These are phyloP conservation scores for Drosophila emarginata DNA, from an alignment of 2,888 invertebrate genomes.

Conservation along the genomic window DNA sequence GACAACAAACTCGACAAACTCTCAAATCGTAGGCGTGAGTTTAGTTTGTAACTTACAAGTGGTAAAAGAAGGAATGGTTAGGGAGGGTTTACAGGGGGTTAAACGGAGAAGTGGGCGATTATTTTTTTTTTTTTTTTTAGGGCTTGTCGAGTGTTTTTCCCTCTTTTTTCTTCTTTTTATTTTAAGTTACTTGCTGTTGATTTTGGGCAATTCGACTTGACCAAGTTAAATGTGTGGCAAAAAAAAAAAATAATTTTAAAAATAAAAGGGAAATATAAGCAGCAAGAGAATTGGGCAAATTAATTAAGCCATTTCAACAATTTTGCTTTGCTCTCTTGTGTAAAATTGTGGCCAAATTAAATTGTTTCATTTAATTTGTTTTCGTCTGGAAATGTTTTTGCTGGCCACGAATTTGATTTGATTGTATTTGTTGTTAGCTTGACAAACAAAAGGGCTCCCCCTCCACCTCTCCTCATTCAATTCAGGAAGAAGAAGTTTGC, in stretches of 20 bases:
- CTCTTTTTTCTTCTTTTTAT: slow-evolving; percentile 18
- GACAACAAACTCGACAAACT: slow-evolving; percentile 48
- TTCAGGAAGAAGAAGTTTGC: slow-evolving; percentile 10
- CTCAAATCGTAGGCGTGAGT: slow-evolving; percentile 54
- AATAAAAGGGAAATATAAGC: too few species aligned
- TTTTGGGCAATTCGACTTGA: slow-evolving; percentile 56
- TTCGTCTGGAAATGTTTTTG: slow-evolving; percentile 10
- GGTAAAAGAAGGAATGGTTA: slow-evolving; percentile 23
- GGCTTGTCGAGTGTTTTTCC: slow-evolving; percentile 58
- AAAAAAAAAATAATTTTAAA: slow-evolving; percentile 12
- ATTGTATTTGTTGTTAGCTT: slow-evolving; percentile 4
- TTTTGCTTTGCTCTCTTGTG: slow-evolving; percentile 50
- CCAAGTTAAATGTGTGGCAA: slow-evolving; percentile 46
- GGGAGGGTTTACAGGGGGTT: slow-evolving; percentile 17
- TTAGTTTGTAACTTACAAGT: slow-evolving; percentile 21
- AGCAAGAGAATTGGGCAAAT: slow-evolving; percentile 71
- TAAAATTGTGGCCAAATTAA: slow-evolving; percentile 72
- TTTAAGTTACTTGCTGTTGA: slow-evolving; percentile 20
- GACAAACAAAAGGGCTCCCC: neutral
- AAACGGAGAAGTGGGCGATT: slow-evolving; percentile 28
- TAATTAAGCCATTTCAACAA: slow-evolving; percentile 75
- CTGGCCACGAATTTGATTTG: slow-evolving; percentile 31
- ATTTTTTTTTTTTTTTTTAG: slow-evolving; percentile 30
- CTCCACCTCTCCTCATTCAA: neutral
- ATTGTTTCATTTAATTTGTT: slow-evolving; percentile 73